Conservation (phyloP, 2,113 vertebrate genomes). For the Orycteropus afer region DNA sequence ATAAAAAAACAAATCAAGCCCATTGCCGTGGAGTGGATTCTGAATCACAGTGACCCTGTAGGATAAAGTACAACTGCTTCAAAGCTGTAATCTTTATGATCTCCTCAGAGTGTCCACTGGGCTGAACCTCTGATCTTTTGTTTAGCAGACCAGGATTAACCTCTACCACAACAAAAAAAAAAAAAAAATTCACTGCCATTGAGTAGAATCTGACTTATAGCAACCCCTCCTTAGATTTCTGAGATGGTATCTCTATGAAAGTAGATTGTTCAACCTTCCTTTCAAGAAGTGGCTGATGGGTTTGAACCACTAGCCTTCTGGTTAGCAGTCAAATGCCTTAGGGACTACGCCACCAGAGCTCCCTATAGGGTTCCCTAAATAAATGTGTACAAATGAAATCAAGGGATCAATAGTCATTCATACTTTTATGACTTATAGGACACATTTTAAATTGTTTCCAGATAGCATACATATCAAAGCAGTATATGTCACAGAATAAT, state of each 20-base stretch:
- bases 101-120: too few relatives aligned
- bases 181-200: too few relatives aligned
- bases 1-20: too few relatives aligned
- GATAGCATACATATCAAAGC: not conserved
- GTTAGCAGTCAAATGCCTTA: not conserved
- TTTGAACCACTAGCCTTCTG: not conserved
- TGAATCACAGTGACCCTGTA: too few relatives aligned
- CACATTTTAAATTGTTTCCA: not conserved
- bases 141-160: not conserved
- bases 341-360: not conserved
- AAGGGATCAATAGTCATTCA: not conserved
- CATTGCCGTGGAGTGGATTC: not conserved
- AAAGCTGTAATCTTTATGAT: too few relatives aligned
- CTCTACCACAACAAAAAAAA: too few relatives aligned
- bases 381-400: not conserved
- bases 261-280: too few relatives aligned
- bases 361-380: not conserved
- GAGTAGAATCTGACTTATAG: too few relatives aligned
- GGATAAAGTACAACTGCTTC: too few relatives aligned
- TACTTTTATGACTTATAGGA: not conserved
- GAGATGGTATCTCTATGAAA: too few relatives aligned
- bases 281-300: too few relatives aligned
- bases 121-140: not conserved
- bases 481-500: not conserved
- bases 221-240: too few relatives aligned